A percentile compares a stretch with the other conserved stretches of the same genome.
These are phyloP conservation scores for Micropoecilia bifurca DNA, from an alignment of 2,797 vertebrate species.

Conservation along the genomic window DNA sequence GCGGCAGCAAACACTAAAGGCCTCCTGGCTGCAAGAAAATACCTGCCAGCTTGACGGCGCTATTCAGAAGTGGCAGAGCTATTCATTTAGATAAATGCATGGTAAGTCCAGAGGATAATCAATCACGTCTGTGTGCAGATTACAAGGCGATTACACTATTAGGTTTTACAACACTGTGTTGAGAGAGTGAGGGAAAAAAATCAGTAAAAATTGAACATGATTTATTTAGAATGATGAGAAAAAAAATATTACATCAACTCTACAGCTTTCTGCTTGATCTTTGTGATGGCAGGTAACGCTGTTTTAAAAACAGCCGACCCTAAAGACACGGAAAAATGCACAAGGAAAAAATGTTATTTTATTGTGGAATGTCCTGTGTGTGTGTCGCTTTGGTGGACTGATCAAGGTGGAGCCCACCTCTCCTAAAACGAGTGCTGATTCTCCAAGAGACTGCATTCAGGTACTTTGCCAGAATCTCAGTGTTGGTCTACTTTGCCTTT, in stretches of 20 bases:
- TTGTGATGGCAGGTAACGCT: conserved; percentile 41
- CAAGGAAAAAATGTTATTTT: background rate
- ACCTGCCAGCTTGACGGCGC: conserved; percentile 55
- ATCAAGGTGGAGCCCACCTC: background rate
- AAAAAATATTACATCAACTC: conserved; percentile 43
- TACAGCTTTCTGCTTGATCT: conserved; percentile 52
- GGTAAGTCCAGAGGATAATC: conserved; percentile 30
- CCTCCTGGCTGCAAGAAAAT: conserved; percentile 46
- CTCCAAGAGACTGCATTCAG: too few relatives aligned
- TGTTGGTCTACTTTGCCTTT: background rate
- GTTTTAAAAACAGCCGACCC: background rate
- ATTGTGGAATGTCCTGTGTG: background rate
- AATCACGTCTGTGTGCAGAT: background rate
- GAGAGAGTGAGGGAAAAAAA: background rate
- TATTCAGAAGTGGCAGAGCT: conserved; percentile 34
- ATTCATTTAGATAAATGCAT: conserved; percentile 41
- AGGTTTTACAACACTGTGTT: background rate
- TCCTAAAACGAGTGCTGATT: background rate
- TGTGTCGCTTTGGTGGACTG: background rate
- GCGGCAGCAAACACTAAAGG: conserved; percentile 40
- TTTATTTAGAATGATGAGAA: conserved; percentile 11
- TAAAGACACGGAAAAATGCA: background rate
- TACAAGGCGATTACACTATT: background rate
- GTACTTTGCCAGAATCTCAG: background rate
- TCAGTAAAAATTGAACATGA: background rate